These are phyloP conservation scores for Pediacus dermestoides DNA, from an alignment of 2,888 invertebrate species.

Conservation along the genomic window DNA sequence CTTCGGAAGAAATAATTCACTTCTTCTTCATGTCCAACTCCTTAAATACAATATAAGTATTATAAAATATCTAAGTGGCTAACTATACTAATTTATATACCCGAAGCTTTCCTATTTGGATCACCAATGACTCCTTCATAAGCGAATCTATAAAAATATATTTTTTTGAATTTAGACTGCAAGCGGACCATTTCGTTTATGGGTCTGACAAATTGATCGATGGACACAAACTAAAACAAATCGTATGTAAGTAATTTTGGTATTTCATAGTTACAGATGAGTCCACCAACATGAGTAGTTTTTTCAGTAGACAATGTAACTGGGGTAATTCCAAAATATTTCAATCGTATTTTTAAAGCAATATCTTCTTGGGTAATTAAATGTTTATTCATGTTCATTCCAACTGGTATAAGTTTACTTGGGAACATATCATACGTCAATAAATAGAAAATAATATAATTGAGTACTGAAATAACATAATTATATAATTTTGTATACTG, in stretches of 20 bases:
- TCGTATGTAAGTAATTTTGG: conserved; percentile 1
- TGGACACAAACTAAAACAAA: conserved; percentile 50
- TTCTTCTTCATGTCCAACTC: conserved; percentile 32
- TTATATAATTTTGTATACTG: neutral
- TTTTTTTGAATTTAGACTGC: conserved; percentile 44
- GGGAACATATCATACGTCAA: neutral
- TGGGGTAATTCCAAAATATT: conserved; percentile 1
- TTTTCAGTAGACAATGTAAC: neutral
- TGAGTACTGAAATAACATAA: neutral
- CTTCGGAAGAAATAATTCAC: conserved; percentile 28
- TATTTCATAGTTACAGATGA: neutral
- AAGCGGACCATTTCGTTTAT: conserved; percentile 45
- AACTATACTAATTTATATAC: conserved; percentile 19
- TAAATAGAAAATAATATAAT: neutral
- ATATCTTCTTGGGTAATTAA: too few species aligned
- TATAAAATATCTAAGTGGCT: neutral
- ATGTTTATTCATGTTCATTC: conserved; percentile 1
- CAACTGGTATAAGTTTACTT: neutral
- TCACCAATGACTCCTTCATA: conserved; percentile 31
- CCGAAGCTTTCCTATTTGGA: conserved; percentile 19
- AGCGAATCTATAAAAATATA: conserved; percentile 33
- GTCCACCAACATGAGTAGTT: neutral
- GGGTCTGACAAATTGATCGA: conserved; percentile 49
- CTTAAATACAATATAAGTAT: conserved; percentile 16
- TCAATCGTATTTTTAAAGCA: neutral